Evolutionary conservation across 2,797 vertebrate genomes (phyloP), one percentile per base, ranked within the genome.

Genomic region (Phrynocephalus vlangalii): DNA sequence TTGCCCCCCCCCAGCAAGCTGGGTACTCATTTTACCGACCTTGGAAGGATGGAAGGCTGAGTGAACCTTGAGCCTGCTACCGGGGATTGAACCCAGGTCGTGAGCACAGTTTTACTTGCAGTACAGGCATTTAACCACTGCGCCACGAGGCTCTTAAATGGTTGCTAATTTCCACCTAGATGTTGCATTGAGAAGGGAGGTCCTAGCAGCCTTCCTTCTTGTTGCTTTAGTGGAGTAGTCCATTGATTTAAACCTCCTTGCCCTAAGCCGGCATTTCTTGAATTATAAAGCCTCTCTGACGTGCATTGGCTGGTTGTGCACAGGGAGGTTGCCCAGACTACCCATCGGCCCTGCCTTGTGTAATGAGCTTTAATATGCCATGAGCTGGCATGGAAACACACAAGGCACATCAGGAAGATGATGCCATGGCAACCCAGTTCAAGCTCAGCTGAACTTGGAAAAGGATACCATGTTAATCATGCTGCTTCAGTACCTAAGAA

Each of bases 381-480:
- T 3, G 3, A 2, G 22, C 79, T 79, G 85, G 60, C 18, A 15
- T 71, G 22, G 70, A 63, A 72, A 28, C 48, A n/a, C 63, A 11
- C 33, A 30, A 78, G 75, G 15, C 86, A 9, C 68, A 73, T 24
- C 56, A 60, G 24, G 77, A 76, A 79, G 77, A 76, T 78, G 83
- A 67, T 30, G 1, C 28, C 26, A 5, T 52, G 76, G 80, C 84
- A 78, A 83, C 44, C 48, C 73, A 30, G 30, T 56, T 48, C 33
- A 72, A 18, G 48, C 22, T 44, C 60, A 0, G 0, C 33, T 52
- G 38, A 81, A 26, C 9, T 4, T 72, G 26, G 0, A 24, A 18
- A 26, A 70, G 85, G 82, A 24, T 1, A 63, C 44, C 8, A n/a
- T 91, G 86, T 70, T 83, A 50, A 0, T 26, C 30, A 66, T 0